Evolutionary conservation across 2,888 invertebrate species (phyloP).

Genomic region (Amblyjoppa proteus): DNA sequence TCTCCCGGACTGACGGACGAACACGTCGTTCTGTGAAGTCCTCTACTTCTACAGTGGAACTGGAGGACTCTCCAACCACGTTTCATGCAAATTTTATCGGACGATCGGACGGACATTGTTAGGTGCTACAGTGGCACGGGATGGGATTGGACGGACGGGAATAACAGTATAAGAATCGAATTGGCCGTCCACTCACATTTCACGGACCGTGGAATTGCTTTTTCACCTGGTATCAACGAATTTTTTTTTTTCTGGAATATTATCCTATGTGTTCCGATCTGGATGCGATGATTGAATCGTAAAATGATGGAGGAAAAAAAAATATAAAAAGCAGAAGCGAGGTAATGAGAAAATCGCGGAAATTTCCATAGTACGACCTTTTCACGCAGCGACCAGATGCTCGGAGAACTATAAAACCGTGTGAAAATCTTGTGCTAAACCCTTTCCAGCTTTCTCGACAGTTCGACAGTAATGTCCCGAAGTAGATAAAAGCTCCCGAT

Average conservation of each 20-base stretch:
- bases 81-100: conserved; percentile 67
- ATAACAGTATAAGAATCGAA: conserved; percentile 59
- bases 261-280: conserved; percentile 20
- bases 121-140: conserved; percentile 36
- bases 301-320: conserved; percentile 47
- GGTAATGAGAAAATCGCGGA: conserved; percentile 40
- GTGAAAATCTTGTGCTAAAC: conserved; percentile 53
- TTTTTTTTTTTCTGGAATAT: conserved; percentile 31
- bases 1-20: conserved; percentile 23
- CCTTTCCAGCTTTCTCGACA: conserved; percentile 48
- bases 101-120: conserved; percentile 55
- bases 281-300: conserved; percentile 37
- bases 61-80: neutral
- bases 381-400: conserved; percentile 54
- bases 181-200: conserved; percentile 43
- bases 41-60: neutral
- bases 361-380: conserved; percentile 44
- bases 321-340: conserved; percentile 29
- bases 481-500: conserved; percentile 31
- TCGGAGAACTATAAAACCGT: conserved; percentile 47
- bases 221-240: neutral
- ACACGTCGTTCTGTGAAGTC: neutral
- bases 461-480: conserved; percentile 57
- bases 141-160: conserved; percentile 53
- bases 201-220: conserved; percentile 38